A percentile compares a stretch with the other conserved stretches of the same genome.
Conservation (phyloP, 2,888 invertebrate species). For the Meiosimyza platycephala region DNA sequence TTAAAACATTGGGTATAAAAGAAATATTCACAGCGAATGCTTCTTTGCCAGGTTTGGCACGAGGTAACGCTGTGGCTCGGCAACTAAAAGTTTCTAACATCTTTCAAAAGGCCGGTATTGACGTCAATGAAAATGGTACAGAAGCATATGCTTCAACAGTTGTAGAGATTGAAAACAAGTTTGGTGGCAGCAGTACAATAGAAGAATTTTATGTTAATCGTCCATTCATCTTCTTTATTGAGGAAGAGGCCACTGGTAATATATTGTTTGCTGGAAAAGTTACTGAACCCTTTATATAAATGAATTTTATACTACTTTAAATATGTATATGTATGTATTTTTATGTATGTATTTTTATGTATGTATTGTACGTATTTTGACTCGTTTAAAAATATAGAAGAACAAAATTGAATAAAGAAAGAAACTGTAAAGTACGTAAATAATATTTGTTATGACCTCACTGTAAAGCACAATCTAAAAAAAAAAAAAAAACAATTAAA, state of each 20-base stretch:
- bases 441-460: no score
- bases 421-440: no score
- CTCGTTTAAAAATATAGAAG: no score
- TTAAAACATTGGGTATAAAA: slow-evolving; percentile 75
- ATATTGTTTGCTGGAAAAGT: slow-evolving; percentile 81
- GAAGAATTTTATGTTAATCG: slow-evolving; percentile 76
- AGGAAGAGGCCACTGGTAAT: slow-evolving; percentile 79
- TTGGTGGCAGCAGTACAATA: slow-evolving; percentile 71
- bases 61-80: slow-evolving; percentile 71
- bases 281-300: slow-evolving; percentile 70
- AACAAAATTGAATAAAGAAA: no score
- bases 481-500: no score
- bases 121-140: slow-evolving; percentile 81
- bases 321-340: not conserved
- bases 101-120: slow-evolving; percentile 80
- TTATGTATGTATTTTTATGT: no score
- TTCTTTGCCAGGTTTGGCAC: slow-evolving; percentile 76
- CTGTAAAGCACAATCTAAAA: no score
- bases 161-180: slow-evolving; percentile 76
- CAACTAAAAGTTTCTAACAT: slow-evolving; percentile 76
- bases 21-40: slow-evolving; percentile 79
- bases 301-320: not conserved
- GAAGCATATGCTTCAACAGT: slow-evolving; percentile 76
- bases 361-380: no score
- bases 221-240: slow-evolving; percentile 84